Base-by-base conservation (phyloP, 2,888 invertebrate species). In the Orthosia cruda region DNA sequence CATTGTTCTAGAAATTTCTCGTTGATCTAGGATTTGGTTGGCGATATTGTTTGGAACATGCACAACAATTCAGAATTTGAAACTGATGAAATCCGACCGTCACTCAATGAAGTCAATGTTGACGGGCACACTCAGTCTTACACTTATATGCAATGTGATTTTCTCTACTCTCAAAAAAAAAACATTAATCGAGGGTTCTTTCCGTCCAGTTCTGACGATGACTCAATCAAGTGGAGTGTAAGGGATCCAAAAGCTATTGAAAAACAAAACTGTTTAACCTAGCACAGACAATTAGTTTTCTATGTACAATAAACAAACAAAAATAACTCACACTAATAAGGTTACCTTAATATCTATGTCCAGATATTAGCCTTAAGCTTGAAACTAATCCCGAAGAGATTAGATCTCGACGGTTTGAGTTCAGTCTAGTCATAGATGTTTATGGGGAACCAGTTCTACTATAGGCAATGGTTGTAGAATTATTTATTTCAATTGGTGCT, bases 351-450 rank as follows among this genome's bases (percentile, higher is more conserved):
- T 58, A 68, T 72, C 50, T 55, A 55, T 58, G 62, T 58, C 67
- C 26, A 69, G 79, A 83, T 83, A 67, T 67, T 50, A 49, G 32
- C 61, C 13, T 65, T 81, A 78, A 82, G 64, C 40, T 54, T 70
- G 71, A 75, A 75, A 83, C 64, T 72, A 83, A 82, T 72, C 75
- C 83, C 47, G 57, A 58, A 40, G 50, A 32, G 80, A 83, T 82
- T 74, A 75, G 52, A 83, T 85, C 78, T 76, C 66, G 85, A 76
- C 80, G 23, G 59, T 68, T 72, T 66, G 72, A 83, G 74, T 66
- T 58, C 78, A 77, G 65, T 73, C 64, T 70, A 57, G 67, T 55
- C 54, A 71, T 66, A 49, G 74, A 71, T 82, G 80, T 66, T 77
- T 55, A 77, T 74, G 55, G 63, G 23, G 64, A 75, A 81, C 84